Evolutionary conservation across 2,113 vertebrate genomes (phyloP).

Genomic region (Benitochromis conjunctus): DNA sequence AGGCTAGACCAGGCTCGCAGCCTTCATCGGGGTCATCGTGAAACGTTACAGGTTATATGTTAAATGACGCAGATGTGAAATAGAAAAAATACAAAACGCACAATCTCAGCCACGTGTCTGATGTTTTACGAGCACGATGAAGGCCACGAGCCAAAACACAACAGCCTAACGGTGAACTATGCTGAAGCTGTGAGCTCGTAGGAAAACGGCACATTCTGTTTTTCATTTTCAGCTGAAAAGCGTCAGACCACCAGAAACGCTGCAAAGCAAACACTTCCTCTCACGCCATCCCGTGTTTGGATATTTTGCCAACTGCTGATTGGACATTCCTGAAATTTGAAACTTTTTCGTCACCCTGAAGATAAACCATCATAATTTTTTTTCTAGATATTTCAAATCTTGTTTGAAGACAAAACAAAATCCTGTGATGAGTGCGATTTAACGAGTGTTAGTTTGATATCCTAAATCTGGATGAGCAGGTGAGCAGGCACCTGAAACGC

Average conservation of each 20-base stretch:
- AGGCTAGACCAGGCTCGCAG: background rate
- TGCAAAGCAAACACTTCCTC: conserved; percentile 8
- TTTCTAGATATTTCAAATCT: background rate
- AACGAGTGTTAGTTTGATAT: background rate
- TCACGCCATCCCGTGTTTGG: background rate
- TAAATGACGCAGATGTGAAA: background rate
- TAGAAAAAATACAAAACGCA: background rate
- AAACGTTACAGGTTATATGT: background rate
- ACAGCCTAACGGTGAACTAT: background rate
- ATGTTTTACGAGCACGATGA: background rate
- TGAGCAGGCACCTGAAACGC: background rate
- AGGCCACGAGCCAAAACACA: background rate
- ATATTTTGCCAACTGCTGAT: background rate
- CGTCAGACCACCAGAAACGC: background rate
- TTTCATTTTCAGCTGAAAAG: background rate
- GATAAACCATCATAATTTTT: background rate
- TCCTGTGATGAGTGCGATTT: background rate
- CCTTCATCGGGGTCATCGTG: background rate
- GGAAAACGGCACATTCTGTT: background rate
- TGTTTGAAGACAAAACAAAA: background rate
- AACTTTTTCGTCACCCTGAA: background rate
- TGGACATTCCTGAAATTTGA: background rate
- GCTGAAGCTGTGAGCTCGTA: background rate
- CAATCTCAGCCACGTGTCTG: background rate
- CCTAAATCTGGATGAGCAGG: background rate